Evolutionary conservation across 1,140 invertebrate genomes (phyloP).

Genomic region (Berghia stephanieae): DNA sequence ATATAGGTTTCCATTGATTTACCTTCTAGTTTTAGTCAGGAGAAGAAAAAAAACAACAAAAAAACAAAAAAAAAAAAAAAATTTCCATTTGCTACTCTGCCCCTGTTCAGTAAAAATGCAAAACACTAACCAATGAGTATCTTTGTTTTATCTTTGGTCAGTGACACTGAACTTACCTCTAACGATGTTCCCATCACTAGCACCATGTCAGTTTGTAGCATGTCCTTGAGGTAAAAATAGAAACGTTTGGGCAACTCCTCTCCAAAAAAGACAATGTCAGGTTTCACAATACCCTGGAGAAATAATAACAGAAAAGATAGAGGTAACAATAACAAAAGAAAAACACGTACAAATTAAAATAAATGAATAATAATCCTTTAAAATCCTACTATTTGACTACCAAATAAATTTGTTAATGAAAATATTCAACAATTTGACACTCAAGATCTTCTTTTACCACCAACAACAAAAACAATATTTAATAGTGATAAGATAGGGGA

Average conservation of each 20-base stretch:
- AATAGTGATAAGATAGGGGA: no score
- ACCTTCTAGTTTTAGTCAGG: neutral
- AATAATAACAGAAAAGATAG: conserved; percentile 36
- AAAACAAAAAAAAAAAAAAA: neutral
- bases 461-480: no score
- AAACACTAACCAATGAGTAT: no score
- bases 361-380: neutral
- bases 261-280: conserved; percentile 68
- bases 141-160: no score
- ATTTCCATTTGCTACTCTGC: no score
- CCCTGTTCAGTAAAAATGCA: no score
- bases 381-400: no score
- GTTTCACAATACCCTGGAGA: conserved; percentile 61
- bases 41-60: neutral
- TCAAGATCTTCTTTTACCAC: no score
- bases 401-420: no score
- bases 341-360: conserved; percentile 12
- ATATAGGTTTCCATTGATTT: no score
- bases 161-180: conserved; percentile 52
- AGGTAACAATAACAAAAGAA: conserved; percentile 22
- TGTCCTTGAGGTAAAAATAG: conserved; percentile 64
- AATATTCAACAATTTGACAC: no score
- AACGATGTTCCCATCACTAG: conserved; percentile 68
- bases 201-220: conserved; percentile 63
- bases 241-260: conserved; percentile 65